Conservation (phyloP, 2,797 vertebrate species). For the Pseudopleuronectes americanus region DNA sequence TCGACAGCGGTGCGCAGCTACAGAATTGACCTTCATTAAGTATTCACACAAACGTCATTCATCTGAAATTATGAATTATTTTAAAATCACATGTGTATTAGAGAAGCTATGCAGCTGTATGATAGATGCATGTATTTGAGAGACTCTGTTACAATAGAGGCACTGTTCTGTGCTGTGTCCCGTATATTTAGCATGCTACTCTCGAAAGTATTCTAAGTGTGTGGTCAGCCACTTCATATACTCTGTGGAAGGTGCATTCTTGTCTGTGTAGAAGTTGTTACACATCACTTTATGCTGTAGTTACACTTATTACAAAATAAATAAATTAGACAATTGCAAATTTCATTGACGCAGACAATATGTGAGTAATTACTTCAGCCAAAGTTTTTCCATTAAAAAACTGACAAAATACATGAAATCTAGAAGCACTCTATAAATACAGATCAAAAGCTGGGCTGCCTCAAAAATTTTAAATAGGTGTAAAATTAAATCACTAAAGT, state of each 20-base stretch:
- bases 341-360: neutral
- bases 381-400: neutral
- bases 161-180: conserved; percentile 23
- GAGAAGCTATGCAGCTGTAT: neutral
- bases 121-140: neutral
- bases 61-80: neutral
- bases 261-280: neutral
- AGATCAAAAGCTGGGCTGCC: too few relatives aligned
- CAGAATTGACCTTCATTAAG: neutral
- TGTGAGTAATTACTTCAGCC: neutral
- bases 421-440: too few relatives aligned
- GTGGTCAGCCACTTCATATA: conserved; percentile 45
- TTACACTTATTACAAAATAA: too few relatives aligned
- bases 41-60: neutral
- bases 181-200: conserved; percentile 31
- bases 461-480: neutral
- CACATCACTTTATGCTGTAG: too few relatives aligned
- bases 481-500: neutral
- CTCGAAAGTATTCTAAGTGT: neutral
- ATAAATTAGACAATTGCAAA: too few relatives aligned
- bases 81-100: neutral
- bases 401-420: too few relatives aligned
- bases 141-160: conserved; percentile 2
- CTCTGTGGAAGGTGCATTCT: conserved; percentile 8
- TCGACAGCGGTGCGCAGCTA: neutral